These are phyloP conservation scores for Eristalis pertinax DNA, from an alignment of 2,888 invertebrate species.

Conservation along the genomic window DNA sequence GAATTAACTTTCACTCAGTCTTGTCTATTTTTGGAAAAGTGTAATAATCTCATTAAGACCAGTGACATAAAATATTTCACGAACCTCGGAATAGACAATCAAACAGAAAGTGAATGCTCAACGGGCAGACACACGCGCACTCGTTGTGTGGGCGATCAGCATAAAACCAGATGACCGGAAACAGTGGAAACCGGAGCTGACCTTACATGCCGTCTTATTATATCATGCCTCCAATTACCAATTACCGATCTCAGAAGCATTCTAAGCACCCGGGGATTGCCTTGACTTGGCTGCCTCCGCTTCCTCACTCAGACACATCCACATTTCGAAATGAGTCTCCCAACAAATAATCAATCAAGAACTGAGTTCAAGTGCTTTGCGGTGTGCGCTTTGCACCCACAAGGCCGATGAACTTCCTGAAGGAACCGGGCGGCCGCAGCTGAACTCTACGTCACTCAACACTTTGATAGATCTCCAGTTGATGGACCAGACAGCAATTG, in stretches of 20 bases:
- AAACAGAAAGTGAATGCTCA: not conserved
- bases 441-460: not conserved
- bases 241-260: not conserved
- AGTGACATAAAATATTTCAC: not conserved
- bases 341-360: not conserved
- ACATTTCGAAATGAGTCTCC: not conserved
- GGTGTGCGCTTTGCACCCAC: too few relatives aligned
- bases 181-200: not conserved
- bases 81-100: not conserved
- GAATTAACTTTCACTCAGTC: not conserved
- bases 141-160: not conserved
- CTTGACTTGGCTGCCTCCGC: not conserved
- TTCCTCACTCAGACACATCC: not conserved
- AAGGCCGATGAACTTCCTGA: slow-evolving; percentile 17
- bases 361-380: not conserved
- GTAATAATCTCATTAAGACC: not conserved
- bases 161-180: not conserved
- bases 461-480: not conserved
- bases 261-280: not conserved
- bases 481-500: not conserved
- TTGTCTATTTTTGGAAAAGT: not conserved
- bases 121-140: not conserved
- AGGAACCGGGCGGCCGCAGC: not conserved
- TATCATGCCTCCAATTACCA: not conserved
- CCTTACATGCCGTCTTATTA: not conserved